Percentiles rank a stretch among this genome's conserved stretches.
Conservation (phyloP, 2,888 invertebrate species). For the Copidosoma aretas region DNA sequence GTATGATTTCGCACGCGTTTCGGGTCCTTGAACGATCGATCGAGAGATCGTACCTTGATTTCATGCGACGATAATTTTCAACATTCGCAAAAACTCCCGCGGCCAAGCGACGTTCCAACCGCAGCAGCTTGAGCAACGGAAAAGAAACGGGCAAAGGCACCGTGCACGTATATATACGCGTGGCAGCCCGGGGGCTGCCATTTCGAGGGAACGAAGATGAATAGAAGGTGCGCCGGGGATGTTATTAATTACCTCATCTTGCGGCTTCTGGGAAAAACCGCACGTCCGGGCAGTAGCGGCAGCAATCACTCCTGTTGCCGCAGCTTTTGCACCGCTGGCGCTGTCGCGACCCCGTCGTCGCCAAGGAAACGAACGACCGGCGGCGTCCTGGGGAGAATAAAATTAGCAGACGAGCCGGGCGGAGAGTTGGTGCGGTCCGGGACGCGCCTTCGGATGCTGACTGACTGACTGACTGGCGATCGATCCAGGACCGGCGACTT, state of each 20-base stretch:
- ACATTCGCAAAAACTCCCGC: too few relatives aligned
- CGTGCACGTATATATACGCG: too few relatives aligned
- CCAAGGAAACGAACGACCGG: slow-evolving; percentile 23
- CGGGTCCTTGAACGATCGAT: too few relatives aligned
- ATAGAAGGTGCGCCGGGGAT: slow-evolving; percentile 30
- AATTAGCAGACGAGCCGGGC: slow-evolving; percentile 19
- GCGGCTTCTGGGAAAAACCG: slow-evolving; percentile 6
- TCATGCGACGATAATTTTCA: too few relatives aligned
- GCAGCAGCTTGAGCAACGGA: background rate
- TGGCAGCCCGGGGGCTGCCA: too few relatives aligned
- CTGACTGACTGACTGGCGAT: too few relatives aligned
- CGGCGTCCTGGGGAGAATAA: slow-evolving; percentile 23
- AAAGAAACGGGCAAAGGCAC: slow-evolving; percentile 1
- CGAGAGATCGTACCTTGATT: too few relatives aligned
- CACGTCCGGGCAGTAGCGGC: background rate
- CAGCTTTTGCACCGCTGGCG: background rate
- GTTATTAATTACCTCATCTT: slow-evolving; percentile 40
- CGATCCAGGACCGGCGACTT: too few relatives aligned
- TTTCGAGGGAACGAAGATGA: slow-evolving; percentile 32
- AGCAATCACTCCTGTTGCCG: too few relatives aligned
- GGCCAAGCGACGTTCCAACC: too few relatives aligned
- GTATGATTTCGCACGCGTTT: too few relatives aligned
- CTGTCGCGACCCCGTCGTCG: slow-evolving; percentile 9
- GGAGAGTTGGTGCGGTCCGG: background rate
- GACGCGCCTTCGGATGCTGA: too few relatives aligned